Conservation (phyloP, 2,888 invertebrate species). For the Acleris holmiana region DNA sequence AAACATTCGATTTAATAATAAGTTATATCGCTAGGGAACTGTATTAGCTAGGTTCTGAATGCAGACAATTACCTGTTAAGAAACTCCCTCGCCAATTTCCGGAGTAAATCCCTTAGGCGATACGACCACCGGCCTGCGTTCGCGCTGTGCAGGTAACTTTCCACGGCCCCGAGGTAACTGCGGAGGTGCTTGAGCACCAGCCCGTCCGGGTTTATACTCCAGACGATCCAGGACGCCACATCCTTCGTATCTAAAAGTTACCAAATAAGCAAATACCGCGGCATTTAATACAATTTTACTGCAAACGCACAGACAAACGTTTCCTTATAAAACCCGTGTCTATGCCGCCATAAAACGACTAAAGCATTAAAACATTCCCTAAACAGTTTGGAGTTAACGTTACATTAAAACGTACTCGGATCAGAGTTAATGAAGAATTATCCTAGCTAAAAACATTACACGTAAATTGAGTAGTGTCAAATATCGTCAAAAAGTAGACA, state of each 20-base stretch:
- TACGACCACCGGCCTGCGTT: conserved; percentile 93
- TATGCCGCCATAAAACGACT: too few relatives aligned
- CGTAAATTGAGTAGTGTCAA: background rate
- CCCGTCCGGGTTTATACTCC: conserved; percentile 87
- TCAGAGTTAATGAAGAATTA: too few relatives aligned
- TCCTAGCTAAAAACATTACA: too few relatives aligned
- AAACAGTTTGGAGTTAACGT: too few relatives aligned
- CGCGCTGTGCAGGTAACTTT: conserved; percentile 95
- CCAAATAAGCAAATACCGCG: too few relatives aligned
- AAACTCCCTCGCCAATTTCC: conserved; percentile 88
- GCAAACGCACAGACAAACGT: too few relatives aligned
- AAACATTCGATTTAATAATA: background rate
- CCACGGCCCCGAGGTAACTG: conserved; percentile 91
- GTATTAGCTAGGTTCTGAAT: too few relatives aligned
- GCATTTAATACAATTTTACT: too few relatives aligned
- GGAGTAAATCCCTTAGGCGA: conserved; percentile 87
- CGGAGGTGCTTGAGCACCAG: conserved; percentile 89
- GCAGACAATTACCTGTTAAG: conserved; percentile 73
- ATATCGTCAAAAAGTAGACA: background rate
- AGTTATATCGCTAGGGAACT: background rate
- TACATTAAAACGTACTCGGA: too few relatives aligned
- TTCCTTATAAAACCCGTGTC: too few relatives aligned
- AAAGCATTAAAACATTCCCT: too few relatives aligned
- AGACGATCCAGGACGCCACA: conserved; percentile 85
- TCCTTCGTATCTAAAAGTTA: conserved; percentile 65